These are phyloP conservation scores for Phymastichus coffea DNA, from an alignment of 1,140 invertebrate genomes.

Conservation along the genomic window DNA sequence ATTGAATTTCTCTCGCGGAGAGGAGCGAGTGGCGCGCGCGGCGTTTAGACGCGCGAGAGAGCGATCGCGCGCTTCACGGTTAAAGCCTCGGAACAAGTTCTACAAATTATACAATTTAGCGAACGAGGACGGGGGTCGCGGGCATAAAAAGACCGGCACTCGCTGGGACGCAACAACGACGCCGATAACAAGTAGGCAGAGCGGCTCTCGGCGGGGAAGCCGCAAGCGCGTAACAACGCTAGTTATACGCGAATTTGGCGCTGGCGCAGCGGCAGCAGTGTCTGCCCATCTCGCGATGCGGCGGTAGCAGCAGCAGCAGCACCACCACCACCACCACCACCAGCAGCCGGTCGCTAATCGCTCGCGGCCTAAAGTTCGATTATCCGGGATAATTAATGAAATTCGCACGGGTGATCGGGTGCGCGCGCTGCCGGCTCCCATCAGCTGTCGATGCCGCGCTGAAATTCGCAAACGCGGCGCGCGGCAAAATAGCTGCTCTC, in stretches of 20 bases:
- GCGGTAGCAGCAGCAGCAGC: not conserved
- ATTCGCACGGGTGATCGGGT: conserved; percentile 40
- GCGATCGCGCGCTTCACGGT: too few species aligned
- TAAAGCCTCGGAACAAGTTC: too few species aligned
- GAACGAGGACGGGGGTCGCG: too few species aligned
- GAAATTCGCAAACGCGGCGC: conserved; percentile 20
- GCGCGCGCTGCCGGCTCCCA: conserved; percentile 18
- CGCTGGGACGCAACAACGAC: too few species aligned
- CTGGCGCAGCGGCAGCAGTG: not conserved
- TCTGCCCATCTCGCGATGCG: too few species aligned
- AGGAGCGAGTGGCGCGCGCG: not conserved
- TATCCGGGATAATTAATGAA: conserved; percentile 48
- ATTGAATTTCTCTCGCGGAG: not conserved
- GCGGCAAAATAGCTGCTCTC: not conserved
- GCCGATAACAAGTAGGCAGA: too few species aligned
- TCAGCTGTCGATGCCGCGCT: conserved; percentile 40
- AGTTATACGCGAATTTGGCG: too few species aligned
- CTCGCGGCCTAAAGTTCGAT: conserved; percentile 45
- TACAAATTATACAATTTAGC: too few species aligned
- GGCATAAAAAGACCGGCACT: too few species aligned
- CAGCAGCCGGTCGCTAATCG: conserved; percentile 32
- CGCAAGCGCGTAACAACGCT: too few species aligned
- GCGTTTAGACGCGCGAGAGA: too few species aligned
- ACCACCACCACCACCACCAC: conserved; percentile 31
- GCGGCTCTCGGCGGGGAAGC: too few species aligned